Percentiles rank a stretch among this genome's conserved stretches.
Conservation (phyloP, 2,888 invertebrate species). For the Ctenicera cuprea region DNA sequence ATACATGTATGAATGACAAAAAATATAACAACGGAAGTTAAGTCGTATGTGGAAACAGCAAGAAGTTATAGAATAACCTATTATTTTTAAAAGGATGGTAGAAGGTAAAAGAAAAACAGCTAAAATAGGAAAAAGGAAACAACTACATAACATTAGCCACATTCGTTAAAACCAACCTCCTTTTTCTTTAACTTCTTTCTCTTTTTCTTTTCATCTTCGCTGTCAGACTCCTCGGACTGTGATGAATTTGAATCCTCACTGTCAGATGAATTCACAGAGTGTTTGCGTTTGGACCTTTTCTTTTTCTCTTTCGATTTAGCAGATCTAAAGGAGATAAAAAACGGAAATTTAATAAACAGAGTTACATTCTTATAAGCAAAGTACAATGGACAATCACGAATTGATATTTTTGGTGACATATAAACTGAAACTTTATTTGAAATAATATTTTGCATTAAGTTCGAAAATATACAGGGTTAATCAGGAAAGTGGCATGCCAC, state of each 20-base stretch:
- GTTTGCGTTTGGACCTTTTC: slow-evolving; percentile 68
- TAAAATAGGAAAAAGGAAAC: background rate
- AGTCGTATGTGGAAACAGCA: too few relatives aligned
- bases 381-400: slow-evolving; percentile 32
- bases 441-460: background rate
- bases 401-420: slow-evolving; percentile 38
- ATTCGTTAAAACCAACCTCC: slow-evolving; percentile 67
- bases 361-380: background rate
- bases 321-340: slow-evolving; percentile 60
- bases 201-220: slow-evolving; percentile 72
- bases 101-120: background rate
- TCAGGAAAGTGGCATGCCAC: too few relatives aligned
- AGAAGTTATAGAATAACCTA: background rate
- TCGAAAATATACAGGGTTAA: too few relatives aligned
- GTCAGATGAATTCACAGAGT: slow-evolving; percentile 63
- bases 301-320: slow-evolving; percentile 71
- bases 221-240: slow-evolving; percentile 68
- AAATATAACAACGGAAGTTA: too few relatives aligned
- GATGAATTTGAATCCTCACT: slow-evolving; percentile 62
- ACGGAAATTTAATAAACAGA: slow-evolving; percentile 23
- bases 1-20: too few relatives aligned
- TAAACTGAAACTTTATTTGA: slow-evolving; percentile 19
- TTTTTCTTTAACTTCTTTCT: slow-evolving; percentile 73
- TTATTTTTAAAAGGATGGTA: background rate
- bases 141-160: background rate